Conservation (phyloP, 2,888 invertebrate genomes). For the Plemyria rubiginata region DNA sequence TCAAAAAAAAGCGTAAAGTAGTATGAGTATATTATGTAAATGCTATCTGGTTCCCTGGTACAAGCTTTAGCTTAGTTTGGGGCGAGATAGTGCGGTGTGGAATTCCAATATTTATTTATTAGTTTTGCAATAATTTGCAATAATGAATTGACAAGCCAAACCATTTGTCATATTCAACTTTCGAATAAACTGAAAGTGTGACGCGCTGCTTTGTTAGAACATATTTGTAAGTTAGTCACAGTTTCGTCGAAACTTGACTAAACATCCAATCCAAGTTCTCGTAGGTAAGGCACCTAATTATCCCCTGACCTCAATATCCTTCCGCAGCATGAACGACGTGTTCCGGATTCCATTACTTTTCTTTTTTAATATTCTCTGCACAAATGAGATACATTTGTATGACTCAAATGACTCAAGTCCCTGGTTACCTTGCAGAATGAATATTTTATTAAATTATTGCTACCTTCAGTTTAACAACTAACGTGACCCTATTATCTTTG, state of each 20-base stretch:
- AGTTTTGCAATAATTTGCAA: not conserved
- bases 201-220: conserved; percentile 12
- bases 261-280: conserved; percentile 18
- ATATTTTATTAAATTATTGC: conserved; percentile 22
- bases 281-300: conserved; percentile 41
- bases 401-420: conserved; percentile 21
- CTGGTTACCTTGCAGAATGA: conserved; percentile 29
- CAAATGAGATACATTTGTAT: conserved; percentile 32
- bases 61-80: no score
- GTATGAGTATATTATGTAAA: no score
- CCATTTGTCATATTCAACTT: not conserved
- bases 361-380: conserved; percentile 28
- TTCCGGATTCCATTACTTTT: conserved; percentile 40
- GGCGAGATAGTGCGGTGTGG: no score
- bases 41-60: no score
- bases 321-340: conserved; percentile 39
- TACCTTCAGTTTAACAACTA: conserved; percentile 30
- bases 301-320: conserved; percentile 50
- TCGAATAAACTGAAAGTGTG: conserved; percentile 27
- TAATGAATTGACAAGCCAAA: not conserved
- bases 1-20: no score
- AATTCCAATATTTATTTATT: no score
- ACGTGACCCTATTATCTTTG: conserved; percentile 27
- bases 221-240: conserved; percentile 49
- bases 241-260: conserved; percentile 49